A percentile compares a stretch with the other conserved stretches of the same genome.
Evolutionary conservation across 2,113 vertebrate genomes (phyloP).

Genomic region (Electrona antarctica): DNA sequence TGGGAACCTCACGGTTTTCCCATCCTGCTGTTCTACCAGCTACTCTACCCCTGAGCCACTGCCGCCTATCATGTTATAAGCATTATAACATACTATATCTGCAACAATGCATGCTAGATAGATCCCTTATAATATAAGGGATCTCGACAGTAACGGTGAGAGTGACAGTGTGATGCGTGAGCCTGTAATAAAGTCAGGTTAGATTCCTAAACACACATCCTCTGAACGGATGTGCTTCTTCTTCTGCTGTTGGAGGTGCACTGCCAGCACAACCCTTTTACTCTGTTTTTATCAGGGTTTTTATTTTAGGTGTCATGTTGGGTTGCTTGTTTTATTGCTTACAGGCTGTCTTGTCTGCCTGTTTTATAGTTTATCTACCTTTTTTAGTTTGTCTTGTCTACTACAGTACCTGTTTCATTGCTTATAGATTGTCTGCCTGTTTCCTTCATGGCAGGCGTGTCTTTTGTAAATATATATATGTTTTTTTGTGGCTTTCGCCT

Average conservation of each 20-base stretch:
- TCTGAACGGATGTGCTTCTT: conserved; percentile 24
- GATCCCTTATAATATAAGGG: conserved; percentile 24
- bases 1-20: no score
- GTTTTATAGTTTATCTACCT: background rate
- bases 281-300: background rate
- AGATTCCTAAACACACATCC: conserved; percentile 47
- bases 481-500: no score
- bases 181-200: conserved; percentile 56
- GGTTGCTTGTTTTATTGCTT: conserved; percentile 29
- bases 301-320: conserved; percentile 16
- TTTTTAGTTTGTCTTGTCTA: background rate
- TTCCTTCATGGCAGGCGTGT: conserved; percentile 14
- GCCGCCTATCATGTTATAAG: no score
- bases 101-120: no score
- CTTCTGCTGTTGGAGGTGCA: background rate
- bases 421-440: conserved; percentile 32
- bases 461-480: background rate
- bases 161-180: background rate
- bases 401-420: background rate
- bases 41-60: no score
- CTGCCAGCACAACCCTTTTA: background rate
- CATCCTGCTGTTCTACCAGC: no score
- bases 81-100: no score
- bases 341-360: conserved; percentile 11
- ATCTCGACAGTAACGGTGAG: conserved; percentile 33